Percentiles rank a stretch among this genome's conserved stretches.
Conservation (phyloP, 2,113 vertebrate genomes). For the Salvelinus fontinalis region DNA sequence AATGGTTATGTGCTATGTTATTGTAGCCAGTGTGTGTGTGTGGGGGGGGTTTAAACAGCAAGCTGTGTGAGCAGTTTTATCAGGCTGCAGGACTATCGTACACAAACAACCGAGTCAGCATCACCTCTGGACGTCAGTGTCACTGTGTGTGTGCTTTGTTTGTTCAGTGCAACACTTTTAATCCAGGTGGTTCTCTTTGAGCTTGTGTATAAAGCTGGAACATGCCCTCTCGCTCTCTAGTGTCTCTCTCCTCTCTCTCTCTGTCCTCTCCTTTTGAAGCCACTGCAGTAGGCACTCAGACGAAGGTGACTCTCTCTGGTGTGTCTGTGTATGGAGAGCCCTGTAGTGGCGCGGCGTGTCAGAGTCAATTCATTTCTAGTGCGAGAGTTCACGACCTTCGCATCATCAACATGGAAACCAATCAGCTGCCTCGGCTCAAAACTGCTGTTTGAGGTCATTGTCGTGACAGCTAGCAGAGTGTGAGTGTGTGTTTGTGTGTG, state of each 20-base stretch:
- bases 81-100: no score
- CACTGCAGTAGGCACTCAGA: not conserved
- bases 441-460: slow-evolving; percentile 42
- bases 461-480: slow-evolving; percentile 15
- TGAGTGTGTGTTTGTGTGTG: not conserved
- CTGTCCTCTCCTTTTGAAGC: not conserved
- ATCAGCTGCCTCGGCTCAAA: slow-evolving; percentile 32
- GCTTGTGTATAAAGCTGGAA: not conserved
- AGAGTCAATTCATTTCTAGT: slow-evolving; percentile 36
- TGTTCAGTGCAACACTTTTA: not conserved
- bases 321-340: slow-evolving; percentile 5
- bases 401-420: slow-evolving; percentile 58
- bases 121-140: not conserved
- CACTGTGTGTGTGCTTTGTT: not conserved
- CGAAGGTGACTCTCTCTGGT: not conserved
- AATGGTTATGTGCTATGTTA: no score
- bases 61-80: no score
- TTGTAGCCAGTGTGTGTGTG: no score
- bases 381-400: slow-evolving; percentile 44
- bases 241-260: no score
- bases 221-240: not conserved
- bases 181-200: no score
- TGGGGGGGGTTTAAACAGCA: no score
- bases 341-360: not conserved
- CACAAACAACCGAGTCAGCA: no score